Conservation (phyloP, 1,140 invertebrate species). For the Drosophila arawakana region DNA sequence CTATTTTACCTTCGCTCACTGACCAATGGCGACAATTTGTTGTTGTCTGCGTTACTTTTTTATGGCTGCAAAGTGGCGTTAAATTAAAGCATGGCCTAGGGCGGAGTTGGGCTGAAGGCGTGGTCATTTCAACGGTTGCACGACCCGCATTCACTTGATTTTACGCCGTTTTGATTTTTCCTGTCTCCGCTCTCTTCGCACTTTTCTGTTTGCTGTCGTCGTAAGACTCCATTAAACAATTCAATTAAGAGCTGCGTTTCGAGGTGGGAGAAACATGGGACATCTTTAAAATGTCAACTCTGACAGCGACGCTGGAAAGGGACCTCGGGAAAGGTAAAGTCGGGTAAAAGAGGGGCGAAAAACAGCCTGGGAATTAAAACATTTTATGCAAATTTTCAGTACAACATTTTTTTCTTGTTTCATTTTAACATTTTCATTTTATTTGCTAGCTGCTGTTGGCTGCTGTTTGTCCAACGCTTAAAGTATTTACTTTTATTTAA, state of each 20-base stretch:
- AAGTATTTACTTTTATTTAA: conserved; percentile 79
- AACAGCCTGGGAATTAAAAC: conserved; percentile 62
- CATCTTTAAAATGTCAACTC: conserved; percentile 77
- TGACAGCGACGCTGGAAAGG: conserved; percentile 5
- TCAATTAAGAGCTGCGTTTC: conserved; percentile 65
- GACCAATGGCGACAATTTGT: conserved; percentile 77
- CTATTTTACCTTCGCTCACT: conserved; percentile 32
- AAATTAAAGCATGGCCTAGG: conserved; percentile 61
- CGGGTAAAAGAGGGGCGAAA: not conserved
- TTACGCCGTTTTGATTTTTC: conserved; percentile 79
- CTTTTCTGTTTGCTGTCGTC: conserved; percentile 33
- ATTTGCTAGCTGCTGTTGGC: conserved; percentile 44
- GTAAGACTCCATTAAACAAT: conserved; percentile 82
- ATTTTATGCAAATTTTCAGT: conserved; percentile 77
- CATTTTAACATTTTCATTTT: conserved; percentile 40
- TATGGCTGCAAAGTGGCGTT: conserved; percentile 76
- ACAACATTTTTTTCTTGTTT: conserved; percentile 20
- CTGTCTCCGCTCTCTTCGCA: conserved; percentile 24
- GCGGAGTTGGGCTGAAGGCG: not conserved
- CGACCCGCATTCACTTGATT: conserved; percentile 73
- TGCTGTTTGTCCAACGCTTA: conserved; percentile 67
- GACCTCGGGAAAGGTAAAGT: not conserved
- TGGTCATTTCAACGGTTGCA: conserved; percentile 32
- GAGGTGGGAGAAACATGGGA: conserved; percentile 27
- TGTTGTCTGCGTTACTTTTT: conserved; percentile 52